Percentiles rank a stretch among this genome's conserved stretches.
Conservation (phyloP, 2,888 invertebrate species). For the Xestobium rufovillosum region DNA sequence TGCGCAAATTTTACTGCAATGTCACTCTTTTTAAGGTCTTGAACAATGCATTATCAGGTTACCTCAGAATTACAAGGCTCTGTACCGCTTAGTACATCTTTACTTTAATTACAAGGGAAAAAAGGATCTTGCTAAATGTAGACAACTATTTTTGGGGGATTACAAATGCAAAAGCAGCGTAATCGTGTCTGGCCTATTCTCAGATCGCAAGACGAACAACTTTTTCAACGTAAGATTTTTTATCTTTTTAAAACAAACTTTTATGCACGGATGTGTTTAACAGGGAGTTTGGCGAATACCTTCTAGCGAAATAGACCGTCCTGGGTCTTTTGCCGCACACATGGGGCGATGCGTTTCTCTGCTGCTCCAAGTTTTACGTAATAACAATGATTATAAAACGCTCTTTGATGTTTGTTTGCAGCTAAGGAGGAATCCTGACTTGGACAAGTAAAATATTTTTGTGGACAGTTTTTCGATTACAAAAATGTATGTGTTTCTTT, state of each 20-base stretch:
- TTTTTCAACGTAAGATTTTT: conserved; percentile 74
- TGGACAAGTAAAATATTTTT: conserved; percentile 65
- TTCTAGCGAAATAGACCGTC: conserved; percentile 80
- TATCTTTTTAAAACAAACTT: too few species aligned
- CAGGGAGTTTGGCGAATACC: conserved; percentile 91
- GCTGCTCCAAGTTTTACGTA: conserved; percentile 71
- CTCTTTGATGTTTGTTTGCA: conserved; percentile 73
- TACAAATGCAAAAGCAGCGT: conserved; percentile 60
- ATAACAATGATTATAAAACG: conserved; percentile 71
- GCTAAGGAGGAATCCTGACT: conserved; percentile 72
- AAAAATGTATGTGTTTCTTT: conserved; percentile 22
- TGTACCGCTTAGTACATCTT: conserved; percentile 79
- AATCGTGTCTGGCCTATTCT: conserved; percentile 73
- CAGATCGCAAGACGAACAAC: conserved; percentile 75
- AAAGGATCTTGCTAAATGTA: conserved; percentile 61
- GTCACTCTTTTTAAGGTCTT: too few species aligned
- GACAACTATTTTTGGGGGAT: conserved; percentile 62
- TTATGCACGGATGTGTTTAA: conserved; percentile 21
- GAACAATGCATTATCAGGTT: conserved; percentile 80
- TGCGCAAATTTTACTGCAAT: too few species aligned
- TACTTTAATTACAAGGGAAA: conserved; percentile 64
- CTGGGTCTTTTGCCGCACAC: conserved; percentile 86
- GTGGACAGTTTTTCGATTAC: too few species aligned
- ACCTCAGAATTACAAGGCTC: conserved; percentile 87
- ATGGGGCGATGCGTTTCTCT: conserved; percentile 79